These are phyloP conservation scores for Myotis findleyi DNA, from an alignment of 2,797 vertebrate genomes.

Conservation along the genomic window DNA sequence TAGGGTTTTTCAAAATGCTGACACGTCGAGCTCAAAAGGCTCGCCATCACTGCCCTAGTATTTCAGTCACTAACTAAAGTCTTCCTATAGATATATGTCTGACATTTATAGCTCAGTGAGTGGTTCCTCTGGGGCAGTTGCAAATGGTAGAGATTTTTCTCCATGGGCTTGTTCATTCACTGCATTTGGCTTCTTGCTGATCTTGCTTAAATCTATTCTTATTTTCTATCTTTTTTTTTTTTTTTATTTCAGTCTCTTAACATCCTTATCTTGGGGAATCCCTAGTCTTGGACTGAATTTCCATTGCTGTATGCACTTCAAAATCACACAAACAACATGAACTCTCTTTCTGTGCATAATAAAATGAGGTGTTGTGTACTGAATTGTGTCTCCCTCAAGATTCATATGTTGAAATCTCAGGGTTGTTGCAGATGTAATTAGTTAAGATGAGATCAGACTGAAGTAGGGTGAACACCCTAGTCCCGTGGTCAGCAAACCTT, in stretches of 20 bases:
- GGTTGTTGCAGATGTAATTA: neutral
- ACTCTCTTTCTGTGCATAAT: neutral
- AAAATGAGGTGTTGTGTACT: neutral
- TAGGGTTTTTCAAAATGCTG: too few species aligned
- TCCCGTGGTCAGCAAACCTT: neutral
- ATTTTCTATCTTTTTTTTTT: neutral
- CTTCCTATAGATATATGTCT: neutral
- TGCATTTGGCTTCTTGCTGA: neutral
- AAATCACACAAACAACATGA: neutral
- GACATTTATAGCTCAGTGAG: neutral
- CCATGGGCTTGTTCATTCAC: neutral
- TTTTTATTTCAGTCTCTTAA: conserved; percentile 15
- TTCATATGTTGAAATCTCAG: neutral
- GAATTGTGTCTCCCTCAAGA: neutral
- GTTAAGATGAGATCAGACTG: neutral
- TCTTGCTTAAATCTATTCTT: neutral
- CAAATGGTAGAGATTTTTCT: neutral
- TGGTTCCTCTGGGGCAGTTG: neutral
- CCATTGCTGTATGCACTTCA: neutral
- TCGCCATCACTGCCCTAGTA: neutral
- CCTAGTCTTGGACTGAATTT: neutral
- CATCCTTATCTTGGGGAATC: neutral
- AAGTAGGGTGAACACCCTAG: neutral
- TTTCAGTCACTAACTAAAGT: neutral
- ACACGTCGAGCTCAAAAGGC: too few species aligned